phyloP scores from a whole-genome alignment of 2,888 invertebrate genomes.

The Entomobrya proxima region DNA sequence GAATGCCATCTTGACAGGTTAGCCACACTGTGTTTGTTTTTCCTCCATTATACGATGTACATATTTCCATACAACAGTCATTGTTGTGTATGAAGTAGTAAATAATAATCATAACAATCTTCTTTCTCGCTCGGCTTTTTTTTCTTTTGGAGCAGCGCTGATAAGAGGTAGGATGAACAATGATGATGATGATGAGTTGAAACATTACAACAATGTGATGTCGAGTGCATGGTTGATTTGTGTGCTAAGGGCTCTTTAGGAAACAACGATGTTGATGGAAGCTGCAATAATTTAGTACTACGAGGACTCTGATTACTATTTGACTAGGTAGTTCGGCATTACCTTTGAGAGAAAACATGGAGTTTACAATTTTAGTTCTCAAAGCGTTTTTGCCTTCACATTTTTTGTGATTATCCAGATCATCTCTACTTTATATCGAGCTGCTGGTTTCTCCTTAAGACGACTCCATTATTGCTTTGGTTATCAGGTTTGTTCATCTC shows the following conservation, averaged over 20 bases:
- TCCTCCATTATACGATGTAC: slow-evolving; percentile 34
- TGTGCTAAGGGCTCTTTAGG: neutral
- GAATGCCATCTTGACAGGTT: slow-evolving; percentile 69
- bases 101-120: slow-evolving; percentile 56
- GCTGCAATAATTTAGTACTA: neutral
- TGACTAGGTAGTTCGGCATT: slow-evolving; percentile 21
- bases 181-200: slow-evolving; percentile 12
- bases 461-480: slow-evolving; percentile 45
- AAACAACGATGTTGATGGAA: slow-evolving; percentile 13
- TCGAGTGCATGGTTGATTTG: slow-evolving; percentile 19
- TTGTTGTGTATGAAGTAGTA: slow-evolving; percentile 39
- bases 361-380: neutral
- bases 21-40: slow-evolving; percentile 71
- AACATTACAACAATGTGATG: slow-evolving; percentile 18
- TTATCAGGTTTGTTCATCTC: slow-evolving; percentile 52
- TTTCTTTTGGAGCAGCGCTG: neutral
- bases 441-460: slow-evolving; percentile 11
- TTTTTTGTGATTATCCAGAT: neutral
- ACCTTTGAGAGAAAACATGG: neutral
- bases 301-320: neutral
- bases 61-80: slow-evolving; percentile 37
- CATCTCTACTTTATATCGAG: slow-evolving; percentile 4
- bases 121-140: slow-evolving; percentile 11
- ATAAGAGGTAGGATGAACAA: neutral
- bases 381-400: neutral